These are phyloP conservation scores for Herminia tarsipennalis DNA, from an alignment of 2,888 invertebrate species.

Conservation along the genomic window DNA sequence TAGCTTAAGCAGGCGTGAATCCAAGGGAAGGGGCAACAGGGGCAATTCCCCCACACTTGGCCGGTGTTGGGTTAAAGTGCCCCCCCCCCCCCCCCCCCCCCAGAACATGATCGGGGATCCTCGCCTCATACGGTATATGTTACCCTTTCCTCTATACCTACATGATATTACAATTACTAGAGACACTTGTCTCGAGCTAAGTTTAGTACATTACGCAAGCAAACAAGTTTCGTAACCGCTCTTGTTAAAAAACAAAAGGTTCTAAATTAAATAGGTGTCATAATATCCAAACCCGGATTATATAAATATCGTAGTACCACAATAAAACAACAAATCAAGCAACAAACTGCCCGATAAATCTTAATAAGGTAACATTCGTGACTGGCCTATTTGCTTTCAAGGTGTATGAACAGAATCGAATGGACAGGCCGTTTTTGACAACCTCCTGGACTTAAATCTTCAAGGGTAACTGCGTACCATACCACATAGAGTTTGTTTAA, in stretches of 20 bases:
- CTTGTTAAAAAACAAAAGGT: constrained; percentile 29
- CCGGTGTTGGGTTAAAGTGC: too few species aligned
- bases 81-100: too few species aligned
- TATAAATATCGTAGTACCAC: constrained; percentile 30
- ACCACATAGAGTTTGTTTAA: constrained; percentile 49
- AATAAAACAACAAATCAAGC: constrained; percentile 57
- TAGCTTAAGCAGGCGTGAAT: too few species aligned
- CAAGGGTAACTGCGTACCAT: constrained; percentile 62
- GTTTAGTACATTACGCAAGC: too few species aligned
- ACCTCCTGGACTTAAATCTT: constrained; percentile 57
- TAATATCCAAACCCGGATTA: constrained; percentile 32
- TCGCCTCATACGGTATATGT: too few species aligned
- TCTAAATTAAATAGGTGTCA: constrained; percentile 31
- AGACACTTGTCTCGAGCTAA: too few species aligned
- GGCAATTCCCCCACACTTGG: too few species aligned
- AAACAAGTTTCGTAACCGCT: constrained; percentile 19
- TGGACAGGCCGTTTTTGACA: constrained; percentile 64
- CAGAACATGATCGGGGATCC: too few species aligned
- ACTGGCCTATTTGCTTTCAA: constrained; percentile 67
- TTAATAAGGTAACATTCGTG: constrained; percentile 67
- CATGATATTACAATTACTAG: too few species aligned
- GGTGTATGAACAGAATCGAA: constrained; percentile 60
- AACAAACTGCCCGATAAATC: constrained; percentile 58
- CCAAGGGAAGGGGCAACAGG: too few species aligned
- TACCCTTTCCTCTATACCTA: too few species aligned